These are phyloP conservation scores for Pandion haliaetus DNA, from an alignment of 2,113 vertebrate species.

Conservation along the genomic window DNA sequence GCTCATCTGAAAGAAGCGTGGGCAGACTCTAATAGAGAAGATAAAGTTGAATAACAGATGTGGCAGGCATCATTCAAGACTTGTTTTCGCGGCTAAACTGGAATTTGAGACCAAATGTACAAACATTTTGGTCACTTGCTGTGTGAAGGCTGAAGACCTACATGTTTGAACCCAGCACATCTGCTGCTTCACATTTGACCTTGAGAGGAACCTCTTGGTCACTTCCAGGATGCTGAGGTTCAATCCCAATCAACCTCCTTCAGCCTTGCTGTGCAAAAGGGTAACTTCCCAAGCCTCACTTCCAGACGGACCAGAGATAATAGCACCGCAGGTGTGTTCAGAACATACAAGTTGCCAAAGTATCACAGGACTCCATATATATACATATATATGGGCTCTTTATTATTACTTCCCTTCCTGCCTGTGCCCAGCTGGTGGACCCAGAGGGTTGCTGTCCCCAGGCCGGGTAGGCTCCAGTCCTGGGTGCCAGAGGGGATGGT, in stretches of 20 bases:
- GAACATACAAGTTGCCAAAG: not conserved
- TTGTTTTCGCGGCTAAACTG: not conserved
- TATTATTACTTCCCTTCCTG: not conserved
- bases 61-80: not conserved
- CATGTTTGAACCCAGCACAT: not conserved
- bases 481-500: not conserved
- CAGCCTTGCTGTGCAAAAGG: not conserved
- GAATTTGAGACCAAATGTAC: not conserved
- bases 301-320: not conserved
- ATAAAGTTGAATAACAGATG: not conserved
- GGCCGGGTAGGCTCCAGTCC: not conserved
- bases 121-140: not conserved
- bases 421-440: not conserved
- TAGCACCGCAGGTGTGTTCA: not conserved
- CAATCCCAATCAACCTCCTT: not conserved
- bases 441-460: not conserved
- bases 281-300: not conserved
- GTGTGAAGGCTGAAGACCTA: not conserved
- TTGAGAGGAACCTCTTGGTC: not conserved
- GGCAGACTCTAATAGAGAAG: not conserved
- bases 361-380: not conserved
- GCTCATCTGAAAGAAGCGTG: not conserved
- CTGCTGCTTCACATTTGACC: not conserved
- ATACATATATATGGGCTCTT: rapidly evolving
- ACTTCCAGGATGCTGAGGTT: not conserved